Percentiles rank a stretch among this genome's conserved stretches.
Conservation (phyloP, 2,113 vertebrate genomes). For the Struthio camelus region DNA sequence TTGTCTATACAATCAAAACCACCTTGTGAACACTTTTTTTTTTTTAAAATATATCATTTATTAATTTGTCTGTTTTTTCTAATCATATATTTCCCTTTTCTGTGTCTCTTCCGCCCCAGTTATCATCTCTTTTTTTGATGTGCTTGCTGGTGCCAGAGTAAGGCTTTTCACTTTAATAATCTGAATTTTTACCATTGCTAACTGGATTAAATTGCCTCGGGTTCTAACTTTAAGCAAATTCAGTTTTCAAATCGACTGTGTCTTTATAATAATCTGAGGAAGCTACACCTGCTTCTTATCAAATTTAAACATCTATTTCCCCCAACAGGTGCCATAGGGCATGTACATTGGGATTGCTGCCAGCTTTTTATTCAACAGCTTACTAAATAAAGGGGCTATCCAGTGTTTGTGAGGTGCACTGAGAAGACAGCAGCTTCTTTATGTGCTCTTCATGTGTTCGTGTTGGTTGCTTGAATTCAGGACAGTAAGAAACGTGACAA, state of each 20-base stretch:
- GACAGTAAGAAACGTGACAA: not conserved
- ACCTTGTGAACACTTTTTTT: not conserved
- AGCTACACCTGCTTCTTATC: not conserved
- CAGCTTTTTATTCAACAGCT: not conserved
- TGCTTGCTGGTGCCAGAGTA: not conserved
- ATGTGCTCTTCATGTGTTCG: not conserved
- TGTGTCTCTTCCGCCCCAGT: not conserved
- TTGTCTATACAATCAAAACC: not conserved
- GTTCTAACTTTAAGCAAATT: not conserved
- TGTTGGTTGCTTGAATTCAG: not conserved
- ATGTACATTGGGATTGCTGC: not conserved
- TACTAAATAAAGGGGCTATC: too few species aligned
- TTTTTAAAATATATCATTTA: not conserved
- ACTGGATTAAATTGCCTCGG: not conserved
- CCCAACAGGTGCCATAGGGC: not conserved
- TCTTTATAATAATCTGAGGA: not conserved
- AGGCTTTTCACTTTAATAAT: not conserved
- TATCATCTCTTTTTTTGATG: not conserved
- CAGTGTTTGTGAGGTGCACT: not conserved
- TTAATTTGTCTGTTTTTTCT: not conserved
- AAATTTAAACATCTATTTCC: not conserved
- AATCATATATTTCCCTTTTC: not conserved
- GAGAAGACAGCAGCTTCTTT: not conserved
- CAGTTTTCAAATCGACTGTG: not conserved
- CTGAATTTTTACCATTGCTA: not conserved